A percentile compares a stretch with the other conserved stretches of the same genome.
Evolutionary conservation across 2,113 vertebrate genomes (phyloP).

Genomic region (Seriola rivoliana): DNA sequence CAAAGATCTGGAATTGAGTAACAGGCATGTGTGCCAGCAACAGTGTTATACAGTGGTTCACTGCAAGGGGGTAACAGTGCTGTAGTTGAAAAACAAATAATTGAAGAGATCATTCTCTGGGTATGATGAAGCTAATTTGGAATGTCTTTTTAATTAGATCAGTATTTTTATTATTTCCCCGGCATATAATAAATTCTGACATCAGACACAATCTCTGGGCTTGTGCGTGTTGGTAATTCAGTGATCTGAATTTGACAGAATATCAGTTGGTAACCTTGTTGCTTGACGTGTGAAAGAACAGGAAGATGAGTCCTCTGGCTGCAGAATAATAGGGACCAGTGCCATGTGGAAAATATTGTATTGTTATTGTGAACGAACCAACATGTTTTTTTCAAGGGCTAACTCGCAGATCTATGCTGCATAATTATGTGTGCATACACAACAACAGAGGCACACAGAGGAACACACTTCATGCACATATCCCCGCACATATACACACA

Average conservation of each 20-base stretch:
- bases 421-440: conserved; percentile 59
- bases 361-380: conserved; percentile 70
- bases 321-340: conserved; percentile 67
- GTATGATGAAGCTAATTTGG: neutral
- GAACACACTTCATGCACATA: conserved; percentile 17
- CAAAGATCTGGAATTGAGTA: neutral
- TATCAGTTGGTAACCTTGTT: conserved; percentile 33
- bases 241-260: conserved; percentile 24
- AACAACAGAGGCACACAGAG: conserved; percentile 29
- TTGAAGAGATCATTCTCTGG: neutral
- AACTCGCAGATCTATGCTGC: conserved; percentile 61
- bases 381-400: conserved; percentile 53
- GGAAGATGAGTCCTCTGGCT: conserved; percentile 57
- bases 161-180: conserved; percentile 20
- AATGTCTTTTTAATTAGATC: conserved; percentile 30
- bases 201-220: neutral
- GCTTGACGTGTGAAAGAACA: conserved; percentile 50
- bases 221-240: conserved; percentile 8
- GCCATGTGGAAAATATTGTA: conserved; percentile 73
- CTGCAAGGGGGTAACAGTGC: neutral
- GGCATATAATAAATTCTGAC: conserved; percentile 9
- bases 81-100: neutral
- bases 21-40: neutral
- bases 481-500: neutral
- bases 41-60: neutral